phyloP scores from a whole-genome alignment of 1,140 invertebrate genomes.

The Drosophila pseudoananassae region DNA sequence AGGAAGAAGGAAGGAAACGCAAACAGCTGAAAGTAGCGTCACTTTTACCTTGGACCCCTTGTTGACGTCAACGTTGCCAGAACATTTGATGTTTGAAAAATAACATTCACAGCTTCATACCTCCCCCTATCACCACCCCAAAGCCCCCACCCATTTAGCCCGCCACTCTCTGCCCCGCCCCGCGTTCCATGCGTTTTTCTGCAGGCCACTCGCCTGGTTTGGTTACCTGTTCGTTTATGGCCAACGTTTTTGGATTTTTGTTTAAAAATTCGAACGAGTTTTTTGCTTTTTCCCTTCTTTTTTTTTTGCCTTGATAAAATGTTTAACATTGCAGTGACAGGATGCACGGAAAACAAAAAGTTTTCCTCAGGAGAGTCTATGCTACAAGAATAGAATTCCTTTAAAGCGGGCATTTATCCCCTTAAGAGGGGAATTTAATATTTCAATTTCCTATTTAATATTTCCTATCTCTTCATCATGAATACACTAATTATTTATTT shows the following conservation, averaged over 20 bases:
- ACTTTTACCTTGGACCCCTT: slow-evolving; percentile 46
- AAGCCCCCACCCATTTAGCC: background rate
- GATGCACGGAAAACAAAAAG: slow-evolving; percentile 21
- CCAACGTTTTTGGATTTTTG: slow-evolving; percentile 42
- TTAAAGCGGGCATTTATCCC: too few relatives aligned
- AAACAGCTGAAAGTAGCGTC: slow-evolving; percentile 55
- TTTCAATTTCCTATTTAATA: too few relatives aligned
- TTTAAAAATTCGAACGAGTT: slow-evolving; percentile 50
- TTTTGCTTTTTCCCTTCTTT: slow-evolving; percentile 20
- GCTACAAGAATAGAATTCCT: too few relatives aligned
- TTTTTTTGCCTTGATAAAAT: slow-evolving; percentile 57
- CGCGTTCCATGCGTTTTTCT: slow-evolving; percentile 11
- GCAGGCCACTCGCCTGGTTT: slow-evolving; percentile 37
- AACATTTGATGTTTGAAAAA: slow-evolving; percentile 61
- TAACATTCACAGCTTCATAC: slow-evolving; percentile 38
- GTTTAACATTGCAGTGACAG: slow-evolving; percentile 66
- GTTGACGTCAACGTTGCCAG: slow-evolving; percentile 56
- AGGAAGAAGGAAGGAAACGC: slow-evolving; percentile 27
- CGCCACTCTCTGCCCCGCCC: background rate
- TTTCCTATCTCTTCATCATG: too few relatives aligned
- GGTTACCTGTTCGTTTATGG: slow-evolving; percentile 52
- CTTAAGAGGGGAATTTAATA: too few relatives aligned
- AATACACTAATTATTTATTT: too few relatives aligned
- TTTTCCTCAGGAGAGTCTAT: background rate
- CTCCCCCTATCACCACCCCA: background rate